These are phyloP conservation scores for Craterocephalus amniculus DNA, from an alignment of 2,797 vertebrate genomes.

Conservation along the genomic window DNA sequence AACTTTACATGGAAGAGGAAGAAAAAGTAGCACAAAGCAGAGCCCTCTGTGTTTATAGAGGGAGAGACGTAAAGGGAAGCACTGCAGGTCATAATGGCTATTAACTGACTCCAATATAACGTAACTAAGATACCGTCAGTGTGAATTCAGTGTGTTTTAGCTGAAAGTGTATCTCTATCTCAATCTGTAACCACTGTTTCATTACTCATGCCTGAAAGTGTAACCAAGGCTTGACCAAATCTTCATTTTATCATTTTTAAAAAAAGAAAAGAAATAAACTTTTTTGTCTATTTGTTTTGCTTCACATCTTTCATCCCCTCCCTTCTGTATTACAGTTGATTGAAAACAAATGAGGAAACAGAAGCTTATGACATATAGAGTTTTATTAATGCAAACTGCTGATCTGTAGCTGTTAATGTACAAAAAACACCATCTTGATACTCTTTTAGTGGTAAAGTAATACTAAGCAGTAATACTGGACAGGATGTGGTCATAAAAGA, in stretches of 20 bases:
- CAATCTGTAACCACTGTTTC: neutral
- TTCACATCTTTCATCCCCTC: slow-evolving; percentile 21
- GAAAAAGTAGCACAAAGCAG: too few relatives aligned
- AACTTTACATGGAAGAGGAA: too few relatives aligned
- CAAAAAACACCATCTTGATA: slow-evolving; percentile 59
- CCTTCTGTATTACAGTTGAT: neutral
- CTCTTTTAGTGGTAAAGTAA: slow-evolving; percentile 37
- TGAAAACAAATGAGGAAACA: slow-evolving; percentile 9
- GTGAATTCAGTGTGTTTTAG: neutral
- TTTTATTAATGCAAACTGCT: slow-evolving; percentile 70
- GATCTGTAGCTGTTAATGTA: slow-evolving; percentile 62
- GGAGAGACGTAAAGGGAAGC: too few relatives aligned
- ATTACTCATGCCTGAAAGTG: neutral
- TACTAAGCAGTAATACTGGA: slow-evolving; percentile 39
- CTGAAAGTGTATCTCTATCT: neutral
- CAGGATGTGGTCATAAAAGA: slow-evolving; percentile 9
- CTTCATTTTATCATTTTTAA: slow-evolving; percentile 46
- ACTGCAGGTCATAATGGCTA: slow-evolving; percentile 1
- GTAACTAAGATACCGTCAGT: slow-evolving; percentile 1
- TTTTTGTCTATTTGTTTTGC: slow-evolving; percentile 20
- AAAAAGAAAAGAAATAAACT: slow-evolving; percentile 61
- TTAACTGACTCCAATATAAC: slow-evolving; percentile 17
- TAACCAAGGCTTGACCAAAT: slow-evolving; percentile 20
- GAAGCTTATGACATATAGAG: slow-evolving; percentile 25
- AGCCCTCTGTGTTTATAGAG: too few relatives aligned